Percentiles rank a stretch among this genome's conserved stretches.
These are phyloP conservation scores for Steinernema khuongi DNA, from an alignment of 1,140 invertebrate species.

Conservation along the genomic window DNA sequence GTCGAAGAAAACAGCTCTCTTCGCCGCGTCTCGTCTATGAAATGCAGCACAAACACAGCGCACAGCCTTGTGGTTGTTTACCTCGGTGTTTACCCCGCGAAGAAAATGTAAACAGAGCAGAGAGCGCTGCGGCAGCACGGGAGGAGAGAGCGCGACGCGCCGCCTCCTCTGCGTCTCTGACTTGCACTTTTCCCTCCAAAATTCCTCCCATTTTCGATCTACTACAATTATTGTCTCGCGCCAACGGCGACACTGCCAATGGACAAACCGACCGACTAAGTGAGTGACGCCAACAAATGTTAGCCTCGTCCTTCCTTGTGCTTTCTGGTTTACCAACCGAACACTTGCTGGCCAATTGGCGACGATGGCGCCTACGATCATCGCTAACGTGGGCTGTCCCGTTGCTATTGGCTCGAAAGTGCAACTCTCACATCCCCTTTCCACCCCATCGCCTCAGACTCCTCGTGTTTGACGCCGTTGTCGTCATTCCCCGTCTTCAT, in stretches of 20 bases:
- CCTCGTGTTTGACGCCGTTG: neutral
- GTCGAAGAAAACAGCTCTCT: slow-evolving; percentile 15
- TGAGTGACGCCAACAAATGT: neutral
- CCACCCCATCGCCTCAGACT: neutral
- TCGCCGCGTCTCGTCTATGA: neutral
- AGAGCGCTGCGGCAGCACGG: neutral
- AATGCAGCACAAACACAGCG: slow-evolving; percentile 15
- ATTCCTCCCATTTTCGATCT: slow-evolving; percentile 16
- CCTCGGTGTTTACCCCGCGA: slow-evolving; percentile 14
- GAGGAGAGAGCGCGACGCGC: slow-evolving; percentile 1
- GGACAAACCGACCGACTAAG: neutral
- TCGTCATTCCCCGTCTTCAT: neutral
- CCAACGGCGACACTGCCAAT: neutral
- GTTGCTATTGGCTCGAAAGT: neutral
- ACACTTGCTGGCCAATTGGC: slow-evolving; percentile 13
- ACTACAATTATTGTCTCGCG: slow-evolving; percentile 7
- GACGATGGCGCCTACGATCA: neutral
- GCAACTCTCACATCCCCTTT: slow-evolving; percentile 10
- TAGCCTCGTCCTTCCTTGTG: neutral
- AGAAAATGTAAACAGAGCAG: slow-evolving; percentile 17
- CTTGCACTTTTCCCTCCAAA: slow-evolving; percentile 16
- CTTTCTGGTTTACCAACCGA: neutral
- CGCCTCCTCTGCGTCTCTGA: neutral
- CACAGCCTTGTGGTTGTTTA: slow-evolving; percentile 15
- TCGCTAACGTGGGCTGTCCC: neutral